A percentile compares a stretch with the other conserved stretches of the same genome.
phyloP scores from a whole-genome alignment of 2,888 invertebrate genomes.

The Cinara cedri region DNA sequence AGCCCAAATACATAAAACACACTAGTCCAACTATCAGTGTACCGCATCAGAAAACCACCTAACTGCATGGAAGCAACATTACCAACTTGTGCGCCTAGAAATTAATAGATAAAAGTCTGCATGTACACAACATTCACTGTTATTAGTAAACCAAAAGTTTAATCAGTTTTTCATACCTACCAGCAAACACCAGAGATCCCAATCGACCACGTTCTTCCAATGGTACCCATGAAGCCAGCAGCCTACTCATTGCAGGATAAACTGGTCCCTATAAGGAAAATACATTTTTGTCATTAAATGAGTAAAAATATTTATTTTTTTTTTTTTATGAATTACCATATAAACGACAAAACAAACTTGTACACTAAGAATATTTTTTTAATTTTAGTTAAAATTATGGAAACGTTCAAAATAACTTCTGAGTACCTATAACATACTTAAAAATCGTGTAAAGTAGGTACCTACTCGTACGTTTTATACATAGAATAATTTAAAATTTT shows the following conservation, averaged over 20 bases:
- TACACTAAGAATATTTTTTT: background rate
- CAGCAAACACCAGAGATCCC: constrained; percentile 66
- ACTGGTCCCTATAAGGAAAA: constrained; percentile 66
- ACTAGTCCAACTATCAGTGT: constrained; percentile 66
- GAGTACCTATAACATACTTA: no score
- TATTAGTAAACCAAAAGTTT: background rate
- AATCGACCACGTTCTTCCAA: constrained; percentile 68
- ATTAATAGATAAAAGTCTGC: background rate
- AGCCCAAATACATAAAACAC: constrained; percentile 69
- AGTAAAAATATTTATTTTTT: no score
- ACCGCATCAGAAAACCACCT: constrained; percentile 60
- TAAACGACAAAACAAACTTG: background rate
- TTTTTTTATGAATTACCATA: background rate
- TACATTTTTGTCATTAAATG: background rate
- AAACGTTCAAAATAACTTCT: no score
- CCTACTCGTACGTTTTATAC: no score
- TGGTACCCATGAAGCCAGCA: constrained; percentile 70
- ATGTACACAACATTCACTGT: background rate
- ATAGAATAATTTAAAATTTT: no score
- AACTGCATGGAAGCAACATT: constrained; percentile 61
- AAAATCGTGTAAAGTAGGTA: no score
- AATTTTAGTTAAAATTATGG: no score
- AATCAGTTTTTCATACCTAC: constrained; percentile 53
- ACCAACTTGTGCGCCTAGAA: constrained; percentile 61
- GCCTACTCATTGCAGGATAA: constrained; percentile 70